Percentiles rank a stretch among this genome's conserved stretches.
These are phyloP conservation scores for Stenotaenia linearis DNA, from an alignment of 2,888 invertebrate species.

Conservation along the genomic window DNA sequence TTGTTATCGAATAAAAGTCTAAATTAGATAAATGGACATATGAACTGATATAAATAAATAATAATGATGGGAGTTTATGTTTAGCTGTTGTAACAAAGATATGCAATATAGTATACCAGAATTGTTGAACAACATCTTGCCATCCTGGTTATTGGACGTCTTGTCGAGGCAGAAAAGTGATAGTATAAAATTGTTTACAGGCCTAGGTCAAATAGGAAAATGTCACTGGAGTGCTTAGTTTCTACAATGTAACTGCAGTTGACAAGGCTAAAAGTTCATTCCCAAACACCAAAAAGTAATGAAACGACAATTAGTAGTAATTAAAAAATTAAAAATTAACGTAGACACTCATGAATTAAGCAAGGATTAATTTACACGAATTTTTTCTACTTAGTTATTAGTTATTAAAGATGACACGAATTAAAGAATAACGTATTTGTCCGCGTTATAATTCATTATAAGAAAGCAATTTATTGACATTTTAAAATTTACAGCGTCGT, in stretches of 20 bases:
- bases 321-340: not conserved
- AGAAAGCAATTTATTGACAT: not conserved
- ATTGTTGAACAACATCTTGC: not conserved
- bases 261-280: not conserved
- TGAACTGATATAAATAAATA: not conserved
- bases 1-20: conserved; percentile 1
- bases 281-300: not conserved
- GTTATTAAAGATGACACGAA: not conserved
- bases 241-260: not conserved
- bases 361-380: not conserved
- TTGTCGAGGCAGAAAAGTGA: not conserved
- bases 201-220: not conserved
- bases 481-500: not conserved
- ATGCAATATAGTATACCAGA: not conserved
- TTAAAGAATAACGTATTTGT: not conserved
- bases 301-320: not conserved
- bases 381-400: not conserved
- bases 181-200: not conserved
- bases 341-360: not conserved
- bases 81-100: not conserved
- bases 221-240: not conserved
- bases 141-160: not conserved
- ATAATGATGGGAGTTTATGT: not conserved
- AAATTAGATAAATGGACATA: not conserved
- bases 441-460: too few relatives aligned